A percentile compares a stretch with the other conserved stretches of the same genome.
phyloP scores from a whole-genome alignment of 2,113 vertebrate genomes.

The Cephalopterus ornatus region DNA sequence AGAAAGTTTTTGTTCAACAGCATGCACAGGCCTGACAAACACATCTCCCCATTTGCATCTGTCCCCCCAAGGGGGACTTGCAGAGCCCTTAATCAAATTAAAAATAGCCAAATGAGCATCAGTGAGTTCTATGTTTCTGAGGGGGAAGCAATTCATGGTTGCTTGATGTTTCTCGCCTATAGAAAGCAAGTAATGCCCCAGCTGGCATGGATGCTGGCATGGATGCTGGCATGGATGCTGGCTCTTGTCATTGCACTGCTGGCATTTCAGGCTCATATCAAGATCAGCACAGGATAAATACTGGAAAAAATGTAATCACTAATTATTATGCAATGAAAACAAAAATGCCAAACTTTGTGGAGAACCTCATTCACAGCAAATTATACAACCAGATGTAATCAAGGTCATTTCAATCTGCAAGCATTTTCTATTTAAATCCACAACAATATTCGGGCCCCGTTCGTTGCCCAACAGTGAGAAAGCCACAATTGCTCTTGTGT shows the following conservation, averaged over 20 bases:
- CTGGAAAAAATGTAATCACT: constrained; percentile 13
- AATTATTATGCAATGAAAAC: background rate
- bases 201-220: background rate
- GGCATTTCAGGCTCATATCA: background rate
- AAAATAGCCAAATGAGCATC: background rate
- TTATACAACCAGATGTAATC: background rate
- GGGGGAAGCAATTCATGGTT: background rate
- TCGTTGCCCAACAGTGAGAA: background rate
- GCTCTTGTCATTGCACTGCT: background rate
- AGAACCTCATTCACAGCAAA: constrained; percentile 13
- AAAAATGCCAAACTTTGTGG: background rate
- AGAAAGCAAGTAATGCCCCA: background rate
- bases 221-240: background rate
- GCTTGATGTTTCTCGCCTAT: background rate
- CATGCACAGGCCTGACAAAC: background rate
- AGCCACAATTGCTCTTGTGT: background rate
- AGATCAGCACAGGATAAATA: constrained; percentile 7
- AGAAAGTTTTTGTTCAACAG: background rate
- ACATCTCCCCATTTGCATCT: background rate
- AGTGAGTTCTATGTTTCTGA: background rate
- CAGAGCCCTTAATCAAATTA: background rate
- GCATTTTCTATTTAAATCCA: constrained; percentile 31
- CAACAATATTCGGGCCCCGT: background rate
- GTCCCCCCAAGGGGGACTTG: background rate
- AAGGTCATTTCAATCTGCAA: background rate